phyloP scores from a whole-genome alignment of 2,113 vertebrate species.

The Mus spicilegus region DNA sequence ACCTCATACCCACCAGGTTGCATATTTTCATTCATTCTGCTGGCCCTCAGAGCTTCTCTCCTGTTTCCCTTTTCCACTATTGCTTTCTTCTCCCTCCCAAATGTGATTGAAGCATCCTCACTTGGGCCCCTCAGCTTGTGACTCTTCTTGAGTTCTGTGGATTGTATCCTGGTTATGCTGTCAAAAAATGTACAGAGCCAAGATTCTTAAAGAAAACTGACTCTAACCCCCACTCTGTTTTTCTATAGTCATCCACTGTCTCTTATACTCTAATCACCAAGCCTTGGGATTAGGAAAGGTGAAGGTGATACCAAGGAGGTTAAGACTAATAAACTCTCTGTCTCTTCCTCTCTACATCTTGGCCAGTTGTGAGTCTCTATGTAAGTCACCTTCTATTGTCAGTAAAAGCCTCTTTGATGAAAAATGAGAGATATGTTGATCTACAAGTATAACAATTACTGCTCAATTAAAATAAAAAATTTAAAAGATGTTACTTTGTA shows the following conservation, averaged over 20 bases:
- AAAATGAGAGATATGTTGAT: not conserved
- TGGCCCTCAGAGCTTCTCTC: no score
- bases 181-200: no score
- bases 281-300: not conserved
- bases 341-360: not conserved
- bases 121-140: no score
- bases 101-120: no score
- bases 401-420: not conserved
- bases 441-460: not conserved
- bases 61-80: no score
- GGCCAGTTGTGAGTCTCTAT: not conserved
- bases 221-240: no score
- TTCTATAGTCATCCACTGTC: not conserved
- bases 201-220: not conserved
- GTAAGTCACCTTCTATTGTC: not conserved
- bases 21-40: no score
- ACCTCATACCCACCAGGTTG: no score
- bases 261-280: not conserved
- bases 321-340: not conserved
- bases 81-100: no score
- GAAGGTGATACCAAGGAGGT: not conserved
- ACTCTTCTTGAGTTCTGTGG: no score
- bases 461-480: not conserved
- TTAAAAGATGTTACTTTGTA: not conserved
- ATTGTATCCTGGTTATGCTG: no score